These are phyloP conservation scores for Sympetrum striolatum DNA, from an alignment of 2,888 invertebrate genomes.

Conservation along the genomic window DNA sequence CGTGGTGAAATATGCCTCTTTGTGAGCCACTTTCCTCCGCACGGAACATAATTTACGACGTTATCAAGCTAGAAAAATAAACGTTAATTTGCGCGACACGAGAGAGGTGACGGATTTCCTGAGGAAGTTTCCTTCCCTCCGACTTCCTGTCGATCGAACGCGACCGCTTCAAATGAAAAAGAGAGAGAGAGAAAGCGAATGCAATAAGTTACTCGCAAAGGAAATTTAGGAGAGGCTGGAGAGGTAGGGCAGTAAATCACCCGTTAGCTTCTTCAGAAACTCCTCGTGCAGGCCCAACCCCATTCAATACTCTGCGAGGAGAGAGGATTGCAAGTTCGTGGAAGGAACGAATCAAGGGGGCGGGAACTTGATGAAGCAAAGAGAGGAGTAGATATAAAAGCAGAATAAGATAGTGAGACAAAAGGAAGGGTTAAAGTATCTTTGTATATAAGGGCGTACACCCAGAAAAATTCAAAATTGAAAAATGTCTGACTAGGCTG, in stretches of 20 bases:
- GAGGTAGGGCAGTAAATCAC: not conserved
- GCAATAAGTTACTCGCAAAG: not conserved
- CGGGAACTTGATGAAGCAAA: not conserved
- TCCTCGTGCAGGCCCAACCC: not conserved
- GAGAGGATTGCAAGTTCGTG: not conserved
- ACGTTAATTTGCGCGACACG: not conserved
- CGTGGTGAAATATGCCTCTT: no score
- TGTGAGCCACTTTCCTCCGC: no score
- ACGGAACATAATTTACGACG: not conserved
- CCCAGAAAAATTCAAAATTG: no score
- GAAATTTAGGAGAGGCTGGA: not conserved
- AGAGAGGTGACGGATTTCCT: not conserved
- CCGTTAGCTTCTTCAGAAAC: not conserved
- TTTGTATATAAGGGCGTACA: no score
- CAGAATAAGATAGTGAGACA: no score
- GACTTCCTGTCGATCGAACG: not conserved
- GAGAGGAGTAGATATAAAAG: not conserved
- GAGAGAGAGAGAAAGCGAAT: not conserved
- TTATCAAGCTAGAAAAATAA: not conserved
- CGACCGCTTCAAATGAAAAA: not conserved
- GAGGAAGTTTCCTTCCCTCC: not conserved
- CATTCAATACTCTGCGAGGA: not conserved
- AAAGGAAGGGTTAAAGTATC: no score
- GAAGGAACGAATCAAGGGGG: not conserved
- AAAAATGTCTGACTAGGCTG: no score